Conservation (phyloP, 2,797 vertebrate genomes). For the Mallotus villosus region DNA sequence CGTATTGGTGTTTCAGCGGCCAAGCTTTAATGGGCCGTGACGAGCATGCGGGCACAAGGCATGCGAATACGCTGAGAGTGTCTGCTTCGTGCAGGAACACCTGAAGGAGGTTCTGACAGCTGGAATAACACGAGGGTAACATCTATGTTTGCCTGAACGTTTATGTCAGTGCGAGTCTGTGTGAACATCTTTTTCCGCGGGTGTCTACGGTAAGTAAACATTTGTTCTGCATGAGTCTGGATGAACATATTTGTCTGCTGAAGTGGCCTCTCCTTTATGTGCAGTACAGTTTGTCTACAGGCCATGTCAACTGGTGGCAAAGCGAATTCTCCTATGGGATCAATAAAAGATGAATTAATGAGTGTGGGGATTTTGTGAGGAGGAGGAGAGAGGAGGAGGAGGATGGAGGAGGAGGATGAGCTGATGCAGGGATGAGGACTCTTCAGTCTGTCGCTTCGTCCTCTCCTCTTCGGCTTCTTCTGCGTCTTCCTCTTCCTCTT, state of each 20-base stretch:
- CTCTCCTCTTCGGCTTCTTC: no score
- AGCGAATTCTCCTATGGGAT: not conserved
- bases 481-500: no score
- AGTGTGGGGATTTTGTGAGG: not conserved
- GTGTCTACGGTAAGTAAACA: no score
- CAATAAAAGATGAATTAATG: not conserved
- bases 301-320: not conserved
- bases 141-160: conserved; percentile 35
- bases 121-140: conserved; percentile 15
- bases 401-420: not conserved
- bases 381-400: not conserved
- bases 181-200: no score
- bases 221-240: no score
- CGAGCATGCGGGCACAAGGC: conserved; percentile 40
- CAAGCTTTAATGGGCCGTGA: conserved; percentile 53
- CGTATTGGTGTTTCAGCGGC: conserved; percentile 51
- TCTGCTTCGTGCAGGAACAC: conserved; percentile 32
- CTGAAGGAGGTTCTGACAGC: conserved; percentile 8
- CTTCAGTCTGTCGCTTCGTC: no score
- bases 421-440: no score
- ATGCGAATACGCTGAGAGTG: conserved; percentile 40
- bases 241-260: no score
- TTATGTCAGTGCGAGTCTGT: not conserved
- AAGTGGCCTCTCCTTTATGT: no score
- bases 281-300: no score